Evolutionary conservation across 2,888 invertebrate genomes (phyloP).

Genomic region (Temnothorax ravouxi): DNA sequence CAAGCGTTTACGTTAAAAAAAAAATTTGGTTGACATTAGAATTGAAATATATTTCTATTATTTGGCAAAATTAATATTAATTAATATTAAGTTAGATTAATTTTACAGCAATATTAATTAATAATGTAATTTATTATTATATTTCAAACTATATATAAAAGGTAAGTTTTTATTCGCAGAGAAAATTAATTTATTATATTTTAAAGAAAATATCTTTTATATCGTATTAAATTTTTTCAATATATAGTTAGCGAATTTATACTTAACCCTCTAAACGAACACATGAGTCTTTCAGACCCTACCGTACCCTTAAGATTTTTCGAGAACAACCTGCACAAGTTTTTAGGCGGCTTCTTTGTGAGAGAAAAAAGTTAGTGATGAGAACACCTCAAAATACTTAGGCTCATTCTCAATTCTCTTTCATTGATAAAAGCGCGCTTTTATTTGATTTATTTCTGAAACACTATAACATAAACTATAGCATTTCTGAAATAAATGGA

Average conservation of each 20-base stretch:
- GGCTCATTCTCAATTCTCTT: too few species aligned
- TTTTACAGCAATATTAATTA: not conserved
- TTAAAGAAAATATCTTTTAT: not conserved
- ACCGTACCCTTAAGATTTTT: too few species aligned
- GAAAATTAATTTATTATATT: not conserved
- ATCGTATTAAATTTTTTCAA: not conserved
- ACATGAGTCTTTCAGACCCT: too few species aligned
- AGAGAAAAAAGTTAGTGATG: too few species aligned
- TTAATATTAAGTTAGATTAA: not conserved
- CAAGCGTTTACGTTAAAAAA: not conserved
- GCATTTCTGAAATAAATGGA: too few species aligned
- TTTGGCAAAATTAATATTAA: not conserved
- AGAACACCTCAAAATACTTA: too few species aligned
- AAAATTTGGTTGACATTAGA: not conserved
- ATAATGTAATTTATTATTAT: not conserved
- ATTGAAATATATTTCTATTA: not conserved
- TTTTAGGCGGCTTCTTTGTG: too few species aligned
- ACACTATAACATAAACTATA: too few species aligned
- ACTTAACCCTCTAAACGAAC: too few species aligned
- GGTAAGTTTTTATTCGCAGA: not conserved
- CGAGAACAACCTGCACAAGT: too few species aligned
- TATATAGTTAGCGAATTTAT: not conserved
- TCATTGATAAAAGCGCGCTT: too few species aligned
- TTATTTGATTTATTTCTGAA: too few species aligned
- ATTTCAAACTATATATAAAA: not conserved